These are phyloP conservation scores for Zaprionus ghesquierei DNA, from an alignment of 1,140 invertebrate genomes.

Conservation along the genomic window DNA sequence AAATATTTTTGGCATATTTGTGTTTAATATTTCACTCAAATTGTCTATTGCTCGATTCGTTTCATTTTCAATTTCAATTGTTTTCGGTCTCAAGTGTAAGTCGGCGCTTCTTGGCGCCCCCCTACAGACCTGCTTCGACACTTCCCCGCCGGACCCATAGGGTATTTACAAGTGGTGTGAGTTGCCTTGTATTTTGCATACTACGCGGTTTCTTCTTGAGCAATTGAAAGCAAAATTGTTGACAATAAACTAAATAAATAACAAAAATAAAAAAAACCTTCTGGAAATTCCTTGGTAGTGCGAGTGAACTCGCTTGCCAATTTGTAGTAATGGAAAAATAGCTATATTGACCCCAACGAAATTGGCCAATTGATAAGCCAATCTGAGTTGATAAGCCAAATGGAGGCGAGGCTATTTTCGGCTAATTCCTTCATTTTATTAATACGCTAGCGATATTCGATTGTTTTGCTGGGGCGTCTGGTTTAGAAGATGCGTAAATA, in stretches of 20 bases:
- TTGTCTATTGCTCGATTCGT: constrained; percentile 60
- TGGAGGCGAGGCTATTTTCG: constrained; percentile 43
- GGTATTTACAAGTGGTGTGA: not conserved
- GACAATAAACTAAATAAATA: not conserved
- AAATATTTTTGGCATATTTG: constrained; percentile 70
- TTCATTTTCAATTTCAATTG: constrained; percentile 50
- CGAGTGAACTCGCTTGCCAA: not conserved
- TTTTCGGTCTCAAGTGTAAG: constrained; percentile 52
- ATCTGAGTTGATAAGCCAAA: constrained; percentile 35
- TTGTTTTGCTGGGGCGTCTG: not conserved
- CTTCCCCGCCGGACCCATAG: not conserved
- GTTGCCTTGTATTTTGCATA: constrained; percentile 22
- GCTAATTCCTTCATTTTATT: constrained; percentile 49
- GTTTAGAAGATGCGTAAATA: not conserved
- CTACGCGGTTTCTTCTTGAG: constrained; percentile 11
- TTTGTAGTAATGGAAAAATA: not conserved
- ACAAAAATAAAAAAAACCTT: too few relatives aligned
- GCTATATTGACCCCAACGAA: not conserved
- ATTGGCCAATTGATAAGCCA: constrained; percentile 26
- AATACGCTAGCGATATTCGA: constrained; percentile 8
- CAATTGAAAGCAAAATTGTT: not conserved
- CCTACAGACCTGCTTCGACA: not conserved
- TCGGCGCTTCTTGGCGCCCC: not conserved
- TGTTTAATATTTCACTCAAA: constrained; percentile 66
- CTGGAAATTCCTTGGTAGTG: not conserved